Percentiles rank a stretch among this genome's conserved stretches.
Conservation (phyloP, 2,888 invertebrate species). For the Ectobius pallidus region DNA sequence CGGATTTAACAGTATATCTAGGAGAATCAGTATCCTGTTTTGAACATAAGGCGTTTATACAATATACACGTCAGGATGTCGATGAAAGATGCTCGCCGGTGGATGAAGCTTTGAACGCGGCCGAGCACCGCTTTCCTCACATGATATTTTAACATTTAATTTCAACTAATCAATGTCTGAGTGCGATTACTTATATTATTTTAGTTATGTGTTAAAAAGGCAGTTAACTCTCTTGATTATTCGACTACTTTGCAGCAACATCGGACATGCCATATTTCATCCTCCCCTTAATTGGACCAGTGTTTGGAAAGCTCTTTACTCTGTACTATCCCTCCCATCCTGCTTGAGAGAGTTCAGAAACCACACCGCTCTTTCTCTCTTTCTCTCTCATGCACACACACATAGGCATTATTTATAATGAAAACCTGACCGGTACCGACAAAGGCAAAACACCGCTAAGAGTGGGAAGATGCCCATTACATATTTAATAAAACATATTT, state of each 20-base stretch:
- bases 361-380: too few species aligned
- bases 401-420: slow-evolving; percentile 19
- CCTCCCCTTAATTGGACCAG: slow-evolving; percentile 19
- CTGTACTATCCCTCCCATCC: background rate
- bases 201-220: background rate
- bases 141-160: too few species aligned
- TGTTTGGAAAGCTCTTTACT: slow-evolving; percentile 22
- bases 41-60: too few species aligned
- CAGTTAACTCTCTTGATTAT: background rate
- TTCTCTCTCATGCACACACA: too few species aligned
- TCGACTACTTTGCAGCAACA: background rate
- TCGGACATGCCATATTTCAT: slow-evolving; percentile 12
- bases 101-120: too few species aligned
- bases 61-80: too few species aligned
- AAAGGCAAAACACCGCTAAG: slow-evolving; percentile 3
- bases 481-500: background rate
- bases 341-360: too few species aligned
- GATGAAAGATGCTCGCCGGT: too few species aligned
- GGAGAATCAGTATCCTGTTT: too few species aligned
- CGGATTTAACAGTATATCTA: too few species aligned
- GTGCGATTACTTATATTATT: background rate
- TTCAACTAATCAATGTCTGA: background rate
- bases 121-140: too few species aligned
- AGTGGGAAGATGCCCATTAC: slow-evolving; percentile 24
- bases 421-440: slow-evolving; percentile 2